Base-by-base conservation (phyloP, 2,797 vertebrate genomes). In the Onychomys torridus region DNA sequence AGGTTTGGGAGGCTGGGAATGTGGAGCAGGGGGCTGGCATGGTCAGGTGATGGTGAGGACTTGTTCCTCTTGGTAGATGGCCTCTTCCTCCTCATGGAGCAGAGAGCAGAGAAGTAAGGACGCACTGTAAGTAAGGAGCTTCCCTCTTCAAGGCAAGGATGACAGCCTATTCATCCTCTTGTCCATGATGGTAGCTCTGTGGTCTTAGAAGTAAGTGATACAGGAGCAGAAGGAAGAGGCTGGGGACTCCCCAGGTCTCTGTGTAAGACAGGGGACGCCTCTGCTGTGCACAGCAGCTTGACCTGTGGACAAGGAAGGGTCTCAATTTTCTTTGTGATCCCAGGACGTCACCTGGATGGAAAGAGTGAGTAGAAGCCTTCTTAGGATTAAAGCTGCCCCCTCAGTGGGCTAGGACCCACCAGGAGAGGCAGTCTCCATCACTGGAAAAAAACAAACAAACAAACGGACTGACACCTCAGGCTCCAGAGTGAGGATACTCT, bases 311-410 rank as follows among this genome's bases (percentile, higher is more conserved):
- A 65, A 23, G 16, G 37, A 91, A 52, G 52, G 34, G 37, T 34
- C 34, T 69, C 16, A 3, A 3, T 46, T 14, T 21, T 43, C 52
- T 55, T 17, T 2, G 27, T 32, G 16, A 27, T 34, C 46, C 40
- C 37, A 84, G 63, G 25, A 29, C n/a, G 3, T 84, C 65, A 21
- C 27, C 65, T 73, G 59, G 65, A 61, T 29, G 69, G 61, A 89
- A 96, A 78, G 16, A 76, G 52, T 40, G 46, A 57, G n/a, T 52
- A 6, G 52, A 85, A 93, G 79, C 63, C n/a, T 76, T 73, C 84
- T 91, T 23, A 43, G 57, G 34, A 71, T 92, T 91, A 75, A 75
- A 94, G 82, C 87, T 34, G 59, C 55, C 34, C 37, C 78, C 61
- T 43, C 11, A 75, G 25, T n/a, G 73, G 17, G 78, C 75, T 32